Percentiles rank a stretch among this genome's conserved stretches.
These are phyloP conservation scores for Oreocharis arfaki DNA, from an alignment of 2,113 vertebrate genomes.

Conservation along the genomic window DNA sequence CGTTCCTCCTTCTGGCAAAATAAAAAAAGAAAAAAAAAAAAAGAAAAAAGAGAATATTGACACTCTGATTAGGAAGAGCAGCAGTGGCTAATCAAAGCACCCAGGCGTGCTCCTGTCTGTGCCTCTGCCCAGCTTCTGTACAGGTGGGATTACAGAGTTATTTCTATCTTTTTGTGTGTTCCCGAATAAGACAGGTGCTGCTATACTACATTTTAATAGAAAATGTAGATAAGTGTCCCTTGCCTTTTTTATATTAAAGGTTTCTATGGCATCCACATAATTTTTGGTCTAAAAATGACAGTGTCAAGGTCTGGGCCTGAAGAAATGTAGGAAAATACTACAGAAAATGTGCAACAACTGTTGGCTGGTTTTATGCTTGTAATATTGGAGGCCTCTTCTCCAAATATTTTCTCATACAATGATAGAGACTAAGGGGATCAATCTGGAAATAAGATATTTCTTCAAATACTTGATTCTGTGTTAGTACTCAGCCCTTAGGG, in stretches of 20 bases:
- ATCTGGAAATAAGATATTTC: background rate
- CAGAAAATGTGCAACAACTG: background rate
- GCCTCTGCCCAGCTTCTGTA: background rate
- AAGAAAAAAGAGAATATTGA: constrained; percentile 26
- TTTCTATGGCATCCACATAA: background rate
- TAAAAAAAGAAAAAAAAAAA: background rate
- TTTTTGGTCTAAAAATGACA: background rate
- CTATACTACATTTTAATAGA: background rate
- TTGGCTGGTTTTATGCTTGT: background rate
- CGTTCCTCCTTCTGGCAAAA: constrained; percentile 90
- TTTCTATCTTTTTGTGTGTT: background rate
- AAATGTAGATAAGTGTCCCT: background rate
- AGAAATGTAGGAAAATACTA: background rate
- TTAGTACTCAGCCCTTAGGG: background rate
- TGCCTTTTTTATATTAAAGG: background rate
- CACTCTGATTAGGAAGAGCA: constrained; percentile 50
- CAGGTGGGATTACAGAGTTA: background rate
- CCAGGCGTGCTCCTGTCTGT: background rate
- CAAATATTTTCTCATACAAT: background rate
- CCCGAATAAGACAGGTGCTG: background rate
- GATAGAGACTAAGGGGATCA: background rate
- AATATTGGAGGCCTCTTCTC: background rate
- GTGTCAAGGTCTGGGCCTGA: background rate
- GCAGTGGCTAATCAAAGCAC: background rate
- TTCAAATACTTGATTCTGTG: background rate